Evolutionary conservation across 2,797 vertebrate genomes (phyloP), one percentile per base, ranked within the genome.

Genomic region (Lacerta viridis): DNA sequence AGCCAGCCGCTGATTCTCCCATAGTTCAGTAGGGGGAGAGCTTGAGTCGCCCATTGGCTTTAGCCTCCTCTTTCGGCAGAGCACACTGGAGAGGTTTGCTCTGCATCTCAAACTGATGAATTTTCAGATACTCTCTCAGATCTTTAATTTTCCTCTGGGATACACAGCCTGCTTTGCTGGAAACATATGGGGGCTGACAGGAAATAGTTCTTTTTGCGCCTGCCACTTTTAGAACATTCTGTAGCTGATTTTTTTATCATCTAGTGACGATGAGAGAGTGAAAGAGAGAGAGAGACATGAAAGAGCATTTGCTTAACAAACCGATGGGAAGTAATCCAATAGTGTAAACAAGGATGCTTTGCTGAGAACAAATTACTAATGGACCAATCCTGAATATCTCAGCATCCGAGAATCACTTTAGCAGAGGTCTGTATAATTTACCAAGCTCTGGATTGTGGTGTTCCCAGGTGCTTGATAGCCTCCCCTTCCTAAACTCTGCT

Each of bases 11-110:
- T 79, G 66, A 46, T 82, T 46, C 1, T 61, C 83, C 50, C 0
- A 0, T 78, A 36, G 3, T 9, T 93, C 95, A 78, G 90, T 94
- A 96, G 95, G 92, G 93, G 95, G 96, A 91, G 96, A 92, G 89
- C 88, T 95, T 94, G 9, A 90, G 79, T 83, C 36, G 83, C 83
- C 46, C 72, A 0, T 4, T 2, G 18, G 25, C 2, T 0, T 75
- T 0, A 7, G 46, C 71, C 86, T 84, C 87, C 5, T 85, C 8
- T 50, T 90, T 91, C 64, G 39, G 55, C 84, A 59, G 76, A 10
- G 80, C 2, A 27, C 13, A 55, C 86, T 0, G 1, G 8, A 0
- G 0, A 68, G 84, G 84, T 85, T 85, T 83, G 91, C 82, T 9
- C 82, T 89, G 83, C 36, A 91, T 71, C 71, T 50, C 55, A 11